Evolutionary conservation across 1,140 invertebrate species (phyloP).

Genomic region (Condylostylus longicornis): DNA sequence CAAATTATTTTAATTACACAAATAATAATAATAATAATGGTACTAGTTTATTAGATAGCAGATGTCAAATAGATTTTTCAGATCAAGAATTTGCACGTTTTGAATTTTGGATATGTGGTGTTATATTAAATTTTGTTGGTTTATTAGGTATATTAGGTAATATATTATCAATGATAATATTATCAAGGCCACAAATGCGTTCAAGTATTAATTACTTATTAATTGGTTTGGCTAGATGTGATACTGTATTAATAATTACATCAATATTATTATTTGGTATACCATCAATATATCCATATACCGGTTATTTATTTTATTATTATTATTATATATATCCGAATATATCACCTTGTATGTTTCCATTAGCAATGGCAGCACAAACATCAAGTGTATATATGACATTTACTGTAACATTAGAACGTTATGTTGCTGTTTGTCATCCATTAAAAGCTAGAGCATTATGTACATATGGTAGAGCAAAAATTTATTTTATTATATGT

Average conservation of each 20-base stretch:
- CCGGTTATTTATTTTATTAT: conserved; percentile 56
- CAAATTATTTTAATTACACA: too few relatives aligned
- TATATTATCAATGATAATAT: conserved; percentile 74
- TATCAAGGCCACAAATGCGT: conserved; percentile 81
- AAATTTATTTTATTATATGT: conserved; percentile 70
- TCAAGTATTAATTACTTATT: conserved; percentile 88
- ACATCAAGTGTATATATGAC: conserved; percentile 91
- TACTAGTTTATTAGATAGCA: too few relatives aligned
- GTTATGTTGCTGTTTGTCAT: conserved; percentile 93
- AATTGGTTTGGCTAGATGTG: conserved; percentile 78
- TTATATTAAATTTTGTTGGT: conserved; percentile 68
- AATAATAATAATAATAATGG: too few relatives aligned
- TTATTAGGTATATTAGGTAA: conserved; percentile 78
- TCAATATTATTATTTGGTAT: conserved; percentile 78
- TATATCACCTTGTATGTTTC: conserved; percentile 69
- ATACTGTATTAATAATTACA: conserved; percentile 73
- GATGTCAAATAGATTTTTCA: too few relatives aligned
- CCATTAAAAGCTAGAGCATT: conserved; percentile 73
- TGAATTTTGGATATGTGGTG: conserved; percentile 70
- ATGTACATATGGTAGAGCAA: conserved; percentile 79
- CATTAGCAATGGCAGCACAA: conserved; percentile 72
- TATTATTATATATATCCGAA: conserved; percentile 65
- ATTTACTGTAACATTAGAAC: conserved; percentile 85
- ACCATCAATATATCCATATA: conserved; percentile 67
- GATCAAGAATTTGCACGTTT: too few relatives aligned